Conservation (phyloP, 2,797 vertebrate genomes). For the Sphenopsis melanotis region DNA sequence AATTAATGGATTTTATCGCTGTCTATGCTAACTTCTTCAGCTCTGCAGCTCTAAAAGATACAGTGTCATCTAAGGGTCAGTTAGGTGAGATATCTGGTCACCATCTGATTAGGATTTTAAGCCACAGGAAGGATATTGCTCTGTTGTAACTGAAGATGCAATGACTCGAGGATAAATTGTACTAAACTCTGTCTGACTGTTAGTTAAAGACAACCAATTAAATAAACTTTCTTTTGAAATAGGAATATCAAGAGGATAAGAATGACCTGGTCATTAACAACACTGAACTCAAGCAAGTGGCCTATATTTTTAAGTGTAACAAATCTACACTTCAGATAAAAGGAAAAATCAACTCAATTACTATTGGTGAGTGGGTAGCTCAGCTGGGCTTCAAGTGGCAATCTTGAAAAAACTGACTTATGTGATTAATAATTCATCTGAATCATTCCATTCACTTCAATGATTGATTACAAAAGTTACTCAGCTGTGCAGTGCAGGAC, state of each 20-base stretch:
- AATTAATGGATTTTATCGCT: background rate
- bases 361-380: constrained; percentile 78
- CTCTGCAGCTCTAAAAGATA: background rate
- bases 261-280: constrained; percentile 89
- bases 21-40: background rate
- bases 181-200: constrained; percentile 12
- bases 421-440: background rate
- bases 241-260: constrained; percentile 94
- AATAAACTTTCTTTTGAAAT: constrained; percentile 50
- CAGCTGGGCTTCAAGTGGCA: background rate
- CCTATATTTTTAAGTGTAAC: constrained; percentile 90
- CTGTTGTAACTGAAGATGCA: constrained; percentile 3
- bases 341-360: constrained; percentile 98
- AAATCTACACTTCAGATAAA: constrained; percentile 91
- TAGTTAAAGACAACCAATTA: constrained; percentile 17
- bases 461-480: background rate
- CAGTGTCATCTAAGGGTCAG: background rate
- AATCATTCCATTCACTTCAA: background rate
- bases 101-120: constrained; percentile 8
- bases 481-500: background rate
- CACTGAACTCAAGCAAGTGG: constrained; percentile 94
- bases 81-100: background rate
- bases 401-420: background rate
- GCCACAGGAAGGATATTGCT: background rate
- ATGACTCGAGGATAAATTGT: background rate